Base-by-base conservation (phyloP, 2,888 invertebrate genomes). In the Rosalia funebris region DNA sequence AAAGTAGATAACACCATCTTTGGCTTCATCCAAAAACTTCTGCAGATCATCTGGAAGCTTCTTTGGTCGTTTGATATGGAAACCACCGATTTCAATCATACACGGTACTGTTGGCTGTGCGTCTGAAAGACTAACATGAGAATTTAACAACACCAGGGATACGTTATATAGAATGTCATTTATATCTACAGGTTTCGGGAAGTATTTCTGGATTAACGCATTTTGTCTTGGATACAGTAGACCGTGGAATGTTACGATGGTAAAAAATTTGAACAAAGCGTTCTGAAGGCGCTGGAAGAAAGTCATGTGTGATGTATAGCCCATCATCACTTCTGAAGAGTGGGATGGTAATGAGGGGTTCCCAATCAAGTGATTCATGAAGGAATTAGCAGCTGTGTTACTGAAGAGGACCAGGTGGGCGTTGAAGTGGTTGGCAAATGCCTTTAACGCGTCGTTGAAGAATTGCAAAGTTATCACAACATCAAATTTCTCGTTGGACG, bases 241-340 rank as follows among this genome's bases (percentile, higher is more conserved):
- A 1, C 71, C 60, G 20, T 74, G 56, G 2, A 48, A 53, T 14
- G 64, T 44, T 1, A 74, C 2, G 42, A 65, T 52, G 17, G 62
- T 47, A 19, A 65, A 44, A 3, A 66, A 15, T 37, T 63, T 54
- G n/a, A 69, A 50, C 0, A 82, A 80, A 0, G 84, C 77, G 71
- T 89, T 90, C 11, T 81, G 74, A 0, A 87, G 36, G 65, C 90
- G 76, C 68, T 85, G 82, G 70, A 77, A 75, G 63, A 89, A 87
- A 34, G 78, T 84, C 78, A 85, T 84, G 36, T 75, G 75, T 16
- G 84, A 80, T 34, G 79, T 70, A 52, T 75, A 82, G 2, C 79
- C 76, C 48, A 82, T 66, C 58, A 82, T 81, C 7, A 81, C 77
- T 50, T 84, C 82, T 0, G 86, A 84, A 34, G 84, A 80, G 71